phyloP scores from a whole-genome alignment of 2,113 vertebrate species.

The Aptenodytes patagonicus region DNA sequence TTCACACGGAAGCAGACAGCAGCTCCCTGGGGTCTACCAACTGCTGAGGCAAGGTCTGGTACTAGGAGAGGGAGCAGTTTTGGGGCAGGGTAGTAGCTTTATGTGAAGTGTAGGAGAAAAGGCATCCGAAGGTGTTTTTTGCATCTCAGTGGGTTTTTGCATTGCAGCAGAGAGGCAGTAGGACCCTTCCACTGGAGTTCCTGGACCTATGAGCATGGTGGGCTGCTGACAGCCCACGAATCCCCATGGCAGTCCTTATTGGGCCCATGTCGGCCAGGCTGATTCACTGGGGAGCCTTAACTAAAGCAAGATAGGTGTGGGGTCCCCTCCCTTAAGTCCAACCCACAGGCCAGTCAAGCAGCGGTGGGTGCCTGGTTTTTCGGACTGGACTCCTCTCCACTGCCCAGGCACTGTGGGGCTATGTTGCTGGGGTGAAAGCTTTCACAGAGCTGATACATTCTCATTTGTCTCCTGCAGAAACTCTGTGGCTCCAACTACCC shows the following conservation, averaged over 20 bases:
- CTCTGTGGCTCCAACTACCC: conserved; percentile 93
- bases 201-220: not conserved
- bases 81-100: not conserved
- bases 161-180: not conserved
- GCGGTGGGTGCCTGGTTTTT: not conserved
- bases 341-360: not conserved
- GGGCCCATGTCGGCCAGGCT: not conserved
- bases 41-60: not conserved
- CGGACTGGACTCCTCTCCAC: not conserved
- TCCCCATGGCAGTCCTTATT: not conserved
- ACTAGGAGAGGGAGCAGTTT: not conserved
- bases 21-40: not conserved
- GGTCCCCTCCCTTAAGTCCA: not conserved
- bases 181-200: not conserved
- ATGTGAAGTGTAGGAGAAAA: not conserved
- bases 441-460: not conserved
- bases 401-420: not conserved
- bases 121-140: not conserved
- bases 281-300: not conserved
- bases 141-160: not conserved
- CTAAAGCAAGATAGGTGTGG: not conserved
- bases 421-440: not conserved
- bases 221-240: not conserved
- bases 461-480: conserved; percentile 76
- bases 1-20: not conserved